phyloP scores from a whole-genome alignment of 2,113 vertebrate species.

The Rhea pennata region DNA sequence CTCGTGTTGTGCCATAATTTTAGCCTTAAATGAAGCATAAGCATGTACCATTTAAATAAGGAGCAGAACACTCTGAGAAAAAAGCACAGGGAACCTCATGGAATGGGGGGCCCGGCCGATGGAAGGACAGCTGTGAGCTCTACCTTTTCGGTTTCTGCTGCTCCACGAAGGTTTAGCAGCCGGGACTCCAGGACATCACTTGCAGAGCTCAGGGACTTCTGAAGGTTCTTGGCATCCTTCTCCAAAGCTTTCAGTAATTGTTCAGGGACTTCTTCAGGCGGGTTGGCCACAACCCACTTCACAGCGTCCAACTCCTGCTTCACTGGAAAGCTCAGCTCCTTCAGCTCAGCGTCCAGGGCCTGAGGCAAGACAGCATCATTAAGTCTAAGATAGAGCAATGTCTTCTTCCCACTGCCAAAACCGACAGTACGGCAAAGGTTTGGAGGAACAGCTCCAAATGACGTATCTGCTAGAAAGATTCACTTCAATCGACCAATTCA shows the following conservation, averaged over 20 bases:
- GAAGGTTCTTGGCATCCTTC: slow-evolving; percentile 90
- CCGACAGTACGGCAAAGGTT: background rate
- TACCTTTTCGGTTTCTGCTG: slow-evolving; percentile 83
- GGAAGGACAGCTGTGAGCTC: background rate
- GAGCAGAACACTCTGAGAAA: accelerated
- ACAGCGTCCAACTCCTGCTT: slow-evolving; percentile 82
- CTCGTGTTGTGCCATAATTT: slow-evolving; percentile 66
- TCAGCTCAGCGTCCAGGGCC: slow-evolving; percentile 87
- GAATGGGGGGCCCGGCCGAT: background rate
- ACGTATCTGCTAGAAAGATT: background rate
- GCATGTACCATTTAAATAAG: accelerated
- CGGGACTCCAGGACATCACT: slow-evolving; percentile 74
- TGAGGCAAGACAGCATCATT: slow-evolving; percentile 59
- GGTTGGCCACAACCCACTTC: slow-evolving; percentile 76
- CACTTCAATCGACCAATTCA: background rate
- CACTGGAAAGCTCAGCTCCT: slow-evolving; percentile 83
- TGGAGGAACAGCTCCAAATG: background rate
- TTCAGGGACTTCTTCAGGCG: slow-evolving; percentile 84
- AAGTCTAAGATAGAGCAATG: background rate
- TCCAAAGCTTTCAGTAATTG: slow-evolving; percentile 90
- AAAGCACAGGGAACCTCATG: accelerated
- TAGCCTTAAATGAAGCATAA: slow-evolving; percentile 57
- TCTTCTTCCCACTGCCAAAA: slow-evolving; percentile 5
- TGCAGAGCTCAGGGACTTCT: slow-evolving; percentile 84
- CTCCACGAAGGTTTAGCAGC: slow-evolving; percentile 78